Percentiles rank a stretch among this genome's conserved stretches.
phyloP scores from a whole-genome alignment of 23 tunicate genomes.

The Halocynthia roretzi region DNA sequence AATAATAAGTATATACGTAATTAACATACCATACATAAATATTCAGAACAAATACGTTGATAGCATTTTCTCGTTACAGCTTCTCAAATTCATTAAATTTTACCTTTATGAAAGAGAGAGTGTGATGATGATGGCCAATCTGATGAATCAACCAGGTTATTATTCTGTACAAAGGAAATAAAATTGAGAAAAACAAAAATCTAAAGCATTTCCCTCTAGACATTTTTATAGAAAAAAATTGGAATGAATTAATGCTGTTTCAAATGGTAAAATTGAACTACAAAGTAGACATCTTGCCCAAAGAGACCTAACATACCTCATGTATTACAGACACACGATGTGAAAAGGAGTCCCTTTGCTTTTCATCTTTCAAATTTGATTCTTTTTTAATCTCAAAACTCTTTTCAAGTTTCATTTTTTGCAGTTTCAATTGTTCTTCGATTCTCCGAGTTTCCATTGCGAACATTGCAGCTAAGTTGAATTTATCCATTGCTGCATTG shows the following conservation, averaged over 20 bases:
- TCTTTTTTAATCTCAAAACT: too few relatives aligned
- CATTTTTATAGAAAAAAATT: too few relatives aligned
- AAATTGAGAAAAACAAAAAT: background rate
- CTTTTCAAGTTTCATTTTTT: too few relatives aligned
- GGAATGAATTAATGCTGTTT: too few relatives aligned
- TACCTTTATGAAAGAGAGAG: background rate
- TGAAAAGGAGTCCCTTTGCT: background rate
- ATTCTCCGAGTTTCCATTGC: conserved; percentile 6
- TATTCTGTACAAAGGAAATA: background rate
- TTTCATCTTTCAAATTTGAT: background rate
- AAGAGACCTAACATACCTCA: conserved; percentile 13
- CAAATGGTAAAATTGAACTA: too few relatives aligned
- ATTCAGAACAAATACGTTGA: background rate
- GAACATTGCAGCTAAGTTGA: conserved; percentile 8
- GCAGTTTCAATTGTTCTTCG: conserved; percentile 6
- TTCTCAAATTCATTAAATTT: background rate
- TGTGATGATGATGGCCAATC: conserved; percentile 1
- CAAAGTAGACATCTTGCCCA: background rate
- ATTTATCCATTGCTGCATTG: background rate
- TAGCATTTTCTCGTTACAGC: background rate
- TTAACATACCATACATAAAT: background rate
- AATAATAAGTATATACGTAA: background rate
- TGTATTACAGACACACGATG: conserved; percentile 38
- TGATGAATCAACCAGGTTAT: background rate
- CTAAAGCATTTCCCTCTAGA: background rate